Base-by-base conservation (phyloP, 2,113 vertebrate species). In the Ophthalmolycus amberensis region DNA sequence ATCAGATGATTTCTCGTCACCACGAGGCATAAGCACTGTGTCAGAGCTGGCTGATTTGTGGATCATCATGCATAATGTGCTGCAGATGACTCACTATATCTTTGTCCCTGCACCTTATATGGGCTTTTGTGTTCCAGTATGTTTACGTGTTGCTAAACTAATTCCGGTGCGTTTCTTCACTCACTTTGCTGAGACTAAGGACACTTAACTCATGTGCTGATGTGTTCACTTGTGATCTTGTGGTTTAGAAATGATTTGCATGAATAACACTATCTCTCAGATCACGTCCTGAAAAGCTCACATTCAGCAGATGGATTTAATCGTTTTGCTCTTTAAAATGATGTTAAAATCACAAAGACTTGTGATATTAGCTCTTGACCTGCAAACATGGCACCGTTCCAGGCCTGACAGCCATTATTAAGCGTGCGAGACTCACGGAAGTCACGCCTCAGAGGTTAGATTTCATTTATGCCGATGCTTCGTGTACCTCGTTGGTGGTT, bases 401-500 rank as follows among this genome's bases (percentile, higher is more conserved):
- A 80, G 54, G 48, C 0, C 34, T 12, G 63, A 37, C 70, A 37
- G 69, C 56, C 67, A 38, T 73, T 62, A 85, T 71, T 42, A 64
- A 79, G 71, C 25, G 46, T 22, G 34, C 14, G 79, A 81, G 70
- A 56, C 77, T 58, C 75, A 7, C 1, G 40, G 37, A 32, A 79
- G 86, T 88, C 81, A 67, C 77, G 71, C 83, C 64, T 60, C 73
- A 46, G 75, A 71, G 85, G 80, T 67, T 78, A 64, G 65, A 63
- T 34, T 80, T 79, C 73, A 50, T 93, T 91, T 81, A 89, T 68
- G 85, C 85, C 84, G 50, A 78, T 27, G 75, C 83, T 37, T 25
- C 60, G 5, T 81, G 88, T 77, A 81, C 72, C 89, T 90, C 72
- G 66, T 88, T 84, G 86, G 66, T 34, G 87, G 86, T 85, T 91